Evolutionary conservation across 1,140 invertebrate genomes (phyloP).

Genomic region (Aphelenchoides avenae): DNA sequence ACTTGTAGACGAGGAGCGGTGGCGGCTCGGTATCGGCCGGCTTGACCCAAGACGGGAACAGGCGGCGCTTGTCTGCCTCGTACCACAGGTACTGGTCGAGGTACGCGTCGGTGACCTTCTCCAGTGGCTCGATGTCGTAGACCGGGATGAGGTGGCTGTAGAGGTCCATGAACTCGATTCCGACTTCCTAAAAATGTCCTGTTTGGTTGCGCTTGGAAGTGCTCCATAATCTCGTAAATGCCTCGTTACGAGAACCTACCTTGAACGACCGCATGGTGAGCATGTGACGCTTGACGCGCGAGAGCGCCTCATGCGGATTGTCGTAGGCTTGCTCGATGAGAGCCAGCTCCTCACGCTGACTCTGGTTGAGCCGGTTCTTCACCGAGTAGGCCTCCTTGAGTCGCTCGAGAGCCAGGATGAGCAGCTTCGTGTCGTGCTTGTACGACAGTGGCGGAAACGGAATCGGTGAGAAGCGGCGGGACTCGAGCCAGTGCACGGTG

Average conservation of each 20-base stretch:
- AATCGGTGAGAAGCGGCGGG: conserved; percentile 92
- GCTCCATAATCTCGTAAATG: neutral
- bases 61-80: conserved; percentile 90
- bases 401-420: conserved; percentile 91
- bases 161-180: conserved; percentile 99
- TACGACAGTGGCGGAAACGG: conserved; percentile 97
- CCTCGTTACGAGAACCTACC: conserved; percentile 12
- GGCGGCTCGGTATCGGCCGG: conserved; percentile 97
- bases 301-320: conserved; percentile 97
- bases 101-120: conserved; percentile 99
- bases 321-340: conserved; percentile 99
- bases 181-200: conserved; percentile 66
- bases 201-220: conserved; percentile 6
- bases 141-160: conserved; percentile 98
- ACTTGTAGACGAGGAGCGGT: conserved; percentile 94
- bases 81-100: conserved; percentile 99
- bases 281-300: conserved; percentile 96
- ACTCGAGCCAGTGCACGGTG: conserved; percentile 98
- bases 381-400: conserved; percentile 98
- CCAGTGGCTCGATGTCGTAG: conserved; percentile 96
- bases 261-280: conserved; percentile 89
- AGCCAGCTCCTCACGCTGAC: conserved; percentile 94
- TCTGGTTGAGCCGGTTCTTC: conserved; percentile 95
- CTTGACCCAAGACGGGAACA: conserved; percentile 96
- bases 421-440: conserved; percentile 96